Conservation (phyloP, 1,140 invertebrate species). For the Heliconius himera region DNA sequence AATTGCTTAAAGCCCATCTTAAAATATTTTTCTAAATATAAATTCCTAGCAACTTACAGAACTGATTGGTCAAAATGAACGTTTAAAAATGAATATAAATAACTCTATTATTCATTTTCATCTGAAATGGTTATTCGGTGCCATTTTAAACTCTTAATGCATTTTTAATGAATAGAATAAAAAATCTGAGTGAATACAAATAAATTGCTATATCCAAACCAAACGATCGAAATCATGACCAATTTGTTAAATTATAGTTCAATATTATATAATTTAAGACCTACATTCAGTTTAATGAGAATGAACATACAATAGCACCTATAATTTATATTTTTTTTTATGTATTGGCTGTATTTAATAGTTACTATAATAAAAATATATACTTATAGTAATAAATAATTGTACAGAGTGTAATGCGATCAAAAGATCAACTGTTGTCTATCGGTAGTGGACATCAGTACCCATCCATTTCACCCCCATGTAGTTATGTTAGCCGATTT, state of each 20-base stretch:
- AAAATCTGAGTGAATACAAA: not conserved
- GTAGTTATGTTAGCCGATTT: no score
- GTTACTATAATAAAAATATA: no score
- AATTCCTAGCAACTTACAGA: not conserved
- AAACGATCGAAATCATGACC: not conserved
- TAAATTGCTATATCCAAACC: not conserved
- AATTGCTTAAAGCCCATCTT: not conserved
- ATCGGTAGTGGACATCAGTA: no score
- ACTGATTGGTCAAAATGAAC: not conserved
- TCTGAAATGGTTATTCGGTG: not conserved
- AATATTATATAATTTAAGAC: conserved; percentile 2
- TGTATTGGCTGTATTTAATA: no score
- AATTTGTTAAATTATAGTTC: not conserved
- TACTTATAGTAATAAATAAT: no score
- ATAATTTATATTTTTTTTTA: no score
- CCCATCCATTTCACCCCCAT: no score
- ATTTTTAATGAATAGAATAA: conserved; percentile 4
- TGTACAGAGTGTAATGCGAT: no score
- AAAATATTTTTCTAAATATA: not conserved
- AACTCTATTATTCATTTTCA: not conserved
- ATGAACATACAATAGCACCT: no score
- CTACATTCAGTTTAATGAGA: not conserved
- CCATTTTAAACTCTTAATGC: not conserved
- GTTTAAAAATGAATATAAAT: not conserved
- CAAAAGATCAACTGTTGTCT: no score